A percentile compares a stretch with the other conserved stretches of the same genome.
Evolutionary conservation across 2,888 invertebrate species (phyloP).

Genomic region (Lasioglossum leucozonium): DNA sequence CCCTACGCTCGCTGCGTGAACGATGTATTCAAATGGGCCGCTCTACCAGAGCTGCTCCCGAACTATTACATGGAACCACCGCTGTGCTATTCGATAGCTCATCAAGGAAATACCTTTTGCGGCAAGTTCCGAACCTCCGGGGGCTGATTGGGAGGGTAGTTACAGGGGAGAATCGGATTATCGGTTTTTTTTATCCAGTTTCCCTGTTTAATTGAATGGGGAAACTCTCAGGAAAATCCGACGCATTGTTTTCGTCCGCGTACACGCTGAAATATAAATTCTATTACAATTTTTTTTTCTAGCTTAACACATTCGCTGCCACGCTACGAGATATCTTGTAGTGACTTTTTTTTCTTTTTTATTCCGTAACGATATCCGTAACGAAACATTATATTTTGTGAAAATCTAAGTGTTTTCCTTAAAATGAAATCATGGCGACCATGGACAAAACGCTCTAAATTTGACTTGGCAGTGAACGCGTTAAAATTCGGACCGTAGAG

Average conservation of each 20-base stretch:
- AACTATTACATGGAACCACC: background rate
- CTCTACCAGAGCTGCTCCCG: background rate
- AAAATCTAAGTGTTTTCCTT: too few species aligned
- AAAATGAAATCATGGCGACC: too few species aligned
- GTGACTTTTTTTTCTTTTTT: too few species aligned
- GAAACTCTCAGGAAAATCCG: background rate
- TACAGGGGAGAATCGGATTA: background rate
- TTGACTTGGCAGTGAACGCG: too few species aligned
- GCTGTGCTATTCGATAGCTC: background rate
- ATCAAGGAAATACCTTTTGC: background rate
- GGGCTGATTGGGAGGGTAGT: background rate
- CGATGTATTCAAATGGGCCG: background rate
- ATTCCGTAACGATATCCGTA: too few species aligned
- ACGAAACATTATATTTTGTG: too few species aligned
- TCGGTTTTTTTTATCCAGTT: background rate
- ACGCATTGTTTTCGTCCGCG: background rate
- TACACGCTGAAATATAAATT: background rate
- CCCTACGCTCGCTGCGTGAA: background rate
- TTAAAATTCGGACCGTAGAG: background rate
- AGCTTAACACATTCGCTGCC: too few species aligned
- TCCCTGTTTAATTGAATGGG: background rate
- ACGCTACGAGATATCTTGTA: too few species aligned
- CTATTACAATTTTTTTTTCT: background rate
- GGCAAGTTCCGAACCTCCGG: background rate
- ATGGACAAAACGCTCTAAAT: too few species aligned